Conservation (phyloP, 2,888 invertebrate species). For the Mimachlamys varia region DNA sequence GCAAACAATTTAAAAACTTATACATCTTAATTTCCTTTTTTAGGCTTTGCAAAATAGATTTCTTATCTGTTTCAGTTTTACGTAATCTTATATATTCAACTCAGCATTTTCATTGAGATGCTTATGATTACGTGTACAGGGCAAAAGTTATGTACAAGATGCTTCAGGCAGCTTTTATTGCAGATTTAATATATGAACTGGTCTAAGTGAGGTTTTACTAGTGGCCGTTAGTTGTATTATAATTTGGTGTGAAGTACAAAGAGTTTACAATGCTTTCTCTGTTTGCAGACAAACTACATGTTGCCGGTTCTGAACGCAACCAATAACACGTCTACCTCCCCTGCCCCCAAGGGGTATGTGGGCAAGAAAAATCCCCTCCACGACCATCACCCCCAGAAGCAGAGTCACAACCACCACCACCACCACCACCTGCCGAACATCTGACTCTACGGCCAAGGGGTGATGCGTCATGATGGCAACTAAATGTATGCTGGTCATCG, state of each 20-base stretch:
- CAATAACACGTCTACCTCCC: constrained; percentile 67
- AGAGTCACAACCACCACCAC: constrained; percentile 57
- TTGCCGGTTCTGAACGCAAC: constrained; percentile 47
- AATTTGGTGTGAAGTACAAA: not conserved
- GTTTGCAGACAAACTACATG: constrained; percentile 31
- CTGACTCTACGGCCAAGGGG: constrained; percentile 79
- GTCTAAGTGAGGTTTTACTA: not conserved
- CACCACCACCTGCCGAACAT: constrained; percentile 70
- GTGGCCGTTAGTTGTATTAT: not conserved
- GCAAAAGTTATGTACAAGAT: not conserved
- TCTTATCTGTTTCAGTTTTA: no score
- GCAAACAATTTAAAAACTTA: no score
- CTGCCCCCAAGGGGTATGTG: constrained; percentile 66
- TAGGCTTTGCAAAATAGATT: no score
- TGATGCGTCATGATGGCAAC: constrained; percentile 73
- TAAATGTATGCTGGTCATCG: constrained; percentile 56
- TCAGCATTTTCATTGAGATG: no score
- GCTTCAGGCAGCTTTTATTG: not conserved
- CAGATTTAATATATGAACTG: not conserved
- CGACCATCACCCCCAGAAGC: constrained; percentile 48
- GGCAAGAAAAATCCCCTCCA: constrained; percentile 53
- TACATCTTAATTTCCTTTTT: no score
- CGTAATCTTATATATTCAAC: no score
- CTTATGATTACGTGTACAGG: no score
- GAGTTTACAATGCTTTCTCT: not conserved